phyloP scores from a whole-genome alignment of 2,113 vertebrate species.

The Rana temporaria region DNA sequence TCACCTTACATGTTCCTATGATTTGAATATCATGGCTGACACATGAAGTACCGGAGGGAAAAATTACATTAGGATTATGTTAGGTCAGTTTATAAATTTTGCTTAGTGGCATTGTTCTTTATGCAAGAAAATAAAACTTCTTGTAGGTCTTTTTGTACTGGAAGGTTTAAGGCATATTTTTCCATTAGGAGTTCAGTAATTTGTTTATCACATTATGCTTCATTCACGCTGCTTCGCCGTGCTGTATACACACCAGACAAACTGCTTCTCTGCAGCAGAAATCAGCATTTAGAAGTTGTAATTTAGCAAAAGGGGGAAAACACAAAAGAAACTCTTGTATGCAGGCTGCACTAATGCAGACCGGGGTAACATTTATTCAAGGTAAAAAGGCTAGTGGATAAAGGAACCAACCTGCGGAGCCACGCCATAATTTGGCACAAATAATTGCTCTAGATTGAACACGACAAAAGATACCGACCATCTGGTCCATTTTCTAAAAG shows the following conservation, averaged over 20 bases:
- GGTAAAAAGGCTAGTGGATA: constrained; percentile 20
- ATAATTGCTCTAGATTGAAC: constrained; percentile 40
- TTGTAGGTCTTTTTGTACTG: no score
- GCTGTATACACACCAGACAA: constrained; percentile 1
- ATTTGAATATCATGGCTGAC: no score
- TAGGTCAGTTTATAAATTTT: no score
- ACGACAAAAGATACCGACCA: constrained; percentile 31
- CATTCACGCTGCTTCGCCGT: neutral
- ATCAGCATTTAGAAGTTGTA: constrained; percentile 1
- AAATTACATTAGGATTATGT: no score
- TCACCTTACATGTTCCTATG: no score
- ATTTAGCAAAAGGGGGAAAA: neutral
- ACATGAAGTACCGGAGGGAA: no score
- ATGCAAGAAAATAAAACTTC: neutral
- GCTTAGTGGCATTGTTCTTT: no score
- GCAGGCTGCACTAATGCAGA: neutral
- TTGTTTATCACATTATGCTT: constrained; percentile 15
- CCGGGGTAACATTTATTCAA: neutral
- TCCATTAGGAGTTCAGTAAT: neutral
- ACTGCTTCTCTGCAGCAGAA: constrained; percentile 14
- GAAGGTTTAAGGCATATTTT: neutral
- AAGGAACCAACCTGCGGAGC: neutral
- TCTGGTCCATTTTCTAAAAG: constrained; percentile 39
- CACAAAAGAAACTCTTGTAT: constrained; percentile 12
- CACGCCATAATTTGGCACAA: constrained; percentile 13